Evolutionary conservation across 2,113 vertebrate species (phyloP), one percentile per base, ranked within the genome.

Genomic region (Meles meles): DNA sequence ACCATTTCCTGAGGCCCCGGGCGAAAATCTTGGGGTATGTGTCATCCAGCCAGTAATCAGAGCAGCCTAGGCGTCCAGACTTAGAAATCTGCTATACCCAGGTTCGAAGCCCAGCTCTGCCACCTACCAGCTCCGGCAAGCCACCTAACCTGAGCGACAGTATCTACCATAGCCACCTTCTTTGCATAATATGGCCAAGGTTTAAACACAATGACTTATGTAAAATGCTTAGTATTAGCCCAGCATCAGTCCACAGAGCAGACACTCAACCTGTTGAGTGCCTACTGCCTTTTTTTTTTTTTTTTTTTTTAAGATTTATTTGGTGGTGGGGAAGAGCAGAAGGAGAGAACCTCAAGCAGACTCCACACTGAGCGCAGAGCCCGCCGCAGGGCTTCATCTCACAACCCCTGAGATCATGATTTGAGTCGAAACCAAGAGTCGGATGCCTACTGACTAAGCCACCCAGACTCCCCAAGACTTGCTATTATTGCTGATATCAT

Each of bases 181-280:
- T 13, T 59, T 37, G 4, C 39, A 42, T 44, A 13, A 17, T 0
- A 31, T 21, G 1, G 11, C 77, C 1, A 39, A 0, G 7, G 31
- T 49, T 90, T 49, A 42, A 85, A 34, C 10, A 23, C 18, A 49
- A 25, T 44, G 25, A 86, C 18, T 85, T 37, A 69, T 5, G 20
- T 9, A 27, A 47, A 92, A 52, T 27, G 55, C 17, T 71, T 37
- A 47, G 72, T 29, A 29, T 77, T 77, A 61, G 55, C n/a, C 31
- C 0, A 39, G 37, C 7, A 0, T 8, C 3, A 7, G 8, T 18
- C 49, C 74, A 52, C 23, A 61, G 9, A 72, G n/a, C 2, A 80
- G 27, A 15, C 1, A 7, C n/a, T 69, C 52, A 20, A 13, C 18
- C 34, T 5, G 5, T 69, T 37, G 8, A 21, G 18, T 37, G n/a